phyloP scores from a whole-genome alignment of 2,113 vertebrate species.

The Rhegmatorhina hoffmannsi region DNA sequence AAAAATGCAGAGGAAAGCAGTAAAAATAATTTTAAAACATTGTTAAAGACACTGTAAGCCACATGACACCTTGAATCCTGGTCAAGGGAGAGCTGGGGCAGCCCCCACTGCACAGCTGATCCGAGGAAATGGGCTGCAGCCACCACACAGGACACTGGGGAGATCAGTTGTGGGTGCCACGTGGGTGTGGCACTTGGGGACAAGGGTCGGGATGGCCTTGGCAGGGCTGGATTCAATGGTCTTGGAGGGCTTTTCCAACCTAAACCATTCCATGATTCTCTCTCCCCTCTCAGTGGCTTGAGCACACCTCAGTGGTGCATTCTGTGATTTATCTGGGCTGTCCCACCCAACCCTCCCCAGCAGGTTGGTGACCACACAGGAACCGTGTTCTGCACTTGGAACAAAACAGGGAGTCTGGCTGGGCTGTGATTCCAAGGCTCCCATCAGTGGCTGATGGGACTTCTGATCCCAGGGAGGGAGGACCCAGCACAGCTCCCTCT shows the following conservation, averaged over 20 bases:
- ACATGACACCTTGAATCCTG: not conserved
- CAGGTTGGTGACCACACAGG: accelerated
- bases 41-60: not conserved
- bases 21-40: accelerated
- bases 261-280: not conserved
- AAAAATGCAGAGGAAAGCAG: not conserved
- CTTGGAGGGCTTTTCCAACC: not conserved
- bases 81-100: not conserved
- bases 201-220: not conserved
- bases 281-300: accelerated
- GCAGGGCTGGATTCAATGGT: not conserved
- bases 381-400: accelerated
- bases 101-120: too few relatives aligned
- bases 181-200: not conserved
- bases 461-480: not conserved
- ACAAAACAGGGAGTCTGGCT: not conserved
- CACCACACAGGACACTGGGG: accelerated
- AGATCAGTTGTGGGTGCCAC: too few relatives aligned
- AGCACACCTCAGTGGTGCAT: accelerated
- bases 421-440: not conserved
- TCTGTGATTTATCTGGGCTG: not conserved
- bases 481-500: not conserved
- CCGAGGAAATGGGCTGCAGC: too few relatives aligned
- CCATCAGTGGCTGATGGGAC: accelerated
- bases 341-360: not conserved